Evolutionary conservation across 2,888 invertebrate species (phyloP), one percentile per base, ranked within the genome.

Genomic region (Hypercompe scribonia): DNA sequence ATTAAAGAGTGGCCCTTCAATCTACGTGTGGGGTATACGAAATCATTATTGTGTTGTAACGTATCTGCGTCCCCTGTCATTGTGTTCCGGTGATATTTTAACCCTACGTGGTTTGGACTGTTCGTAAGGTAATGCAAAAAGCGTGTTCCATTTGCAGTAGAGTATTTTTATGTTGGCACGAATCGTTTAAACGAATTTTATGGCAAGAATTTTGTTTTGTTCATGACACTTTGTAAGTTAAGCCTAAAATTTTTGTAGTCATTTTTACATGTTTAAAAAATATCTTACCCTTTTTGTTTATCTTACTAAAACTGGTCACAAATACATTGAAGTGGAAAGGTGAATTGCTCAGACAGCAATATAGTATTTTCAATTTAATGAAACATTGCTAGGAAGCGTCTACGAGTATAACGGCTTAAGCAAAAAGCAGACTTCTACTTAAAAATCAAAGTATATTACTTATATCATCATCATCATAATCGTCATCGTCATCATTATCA

Each of bases 81-180:
- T 66, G 13, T 24, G 28, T 66, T 46, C 46, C 46, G 66, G 31
- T 46, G 46, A 46, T 66, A 66, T 66, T 66, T 66, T 66, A 66
- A 66, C 24, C 11, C 33, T 24, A 54, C 50, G 36, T 39, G 65
- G 65, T 66, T 66, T 72, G 61, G 24, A 67, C 69, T 69, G 71
- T 73, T 70, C 64, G 69, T 64, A 68, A 67, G 68, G 50, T 76
- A 46, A 66, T 66, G 66, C 46, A 13, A 61, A 61, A 61, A 61
- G 31, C 58, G 28, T 58, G 58, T 58, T 58, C 58, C 28, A 28
- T 71, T 71, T 73, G 73, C 58, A 28, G 13, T 58, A 13, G 58
- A 28, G 58, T 58, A 58, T 58, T 28, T 58, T 58, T 58, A 58
- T 58, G 58, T n/a, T 28, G 28, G 11, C 58, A 58, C 58, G 28